Evolutionary conservation across 1,140 invertebrate species (phyloP).

Genomic region (Hylyphantes graminicola): DNA sequence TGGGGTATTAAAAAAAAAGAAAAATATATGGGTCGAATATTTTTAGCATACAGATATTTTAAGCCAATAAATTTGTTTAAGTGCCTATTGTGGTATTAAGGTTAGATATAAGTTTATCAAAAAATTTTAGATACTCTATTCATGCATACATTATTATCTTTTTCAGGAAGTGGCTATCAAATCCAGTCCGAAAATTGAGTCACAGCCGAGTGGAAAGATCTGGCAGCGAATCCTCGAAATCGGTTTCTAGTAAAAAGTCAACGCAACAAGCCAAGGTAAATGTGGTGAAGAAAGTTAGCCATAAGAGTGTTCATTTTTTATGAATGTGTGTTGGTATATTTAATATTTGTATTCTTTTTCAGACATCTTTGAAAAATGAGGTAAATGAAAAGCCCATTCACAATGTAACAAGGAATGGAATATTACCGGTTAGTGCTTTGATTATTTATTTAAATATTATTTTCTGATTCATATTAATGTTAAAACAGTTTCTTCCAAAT

Average conservation of each 20-base stretch:
- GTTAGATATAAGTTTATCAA: no score
- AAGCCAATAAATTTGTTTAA: no score
- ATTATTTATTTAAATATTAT: neutral
- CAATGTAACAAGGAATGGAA: slow-evolving; percentile 33
- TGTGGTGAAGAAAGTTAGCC: no score
- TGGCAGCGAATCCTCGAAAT: slow-evolving; percentile 57
- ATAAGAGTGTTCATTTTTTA: no score
- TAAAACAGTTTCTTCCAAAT: neutral
- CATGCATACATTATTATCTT: slow-evolving; percentile 47
- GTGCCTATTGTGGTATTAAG: no score
- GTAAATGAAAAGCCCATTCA: slow-evolving; percentile 13
- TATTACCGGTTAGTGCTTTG: slow-evolving; percentile 7
- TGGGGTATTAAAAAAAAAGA: no score
- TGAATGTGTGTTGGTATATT: neutral
- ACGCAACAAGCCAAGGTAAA: slow-evolving; percentile 42
- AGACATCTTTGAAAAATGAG: slow-evolving; percentile 80
- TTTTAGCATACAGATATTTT: no score
- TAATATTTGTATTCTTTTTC: slow-evolving; percentile 66
- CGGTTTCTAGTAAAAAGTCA: slow-evolving; percentile 57
- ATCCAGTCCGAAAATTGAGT: slow-evolving; percentile 87
- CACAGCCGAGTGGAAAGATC: slow-evolving; percentile 86
- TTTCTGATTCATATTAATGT: neutral
- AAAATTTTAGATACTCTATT: neutral
- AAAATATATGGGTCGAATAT: no score
- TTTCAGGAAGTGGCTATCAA: slow-evolving; percentile 89